These are phyloP conservation scores for rat (Rattus norvegicus) DNA, from an alignment of 2,113 vertebrate genomes.

Conservation along the genomic window DNA sequence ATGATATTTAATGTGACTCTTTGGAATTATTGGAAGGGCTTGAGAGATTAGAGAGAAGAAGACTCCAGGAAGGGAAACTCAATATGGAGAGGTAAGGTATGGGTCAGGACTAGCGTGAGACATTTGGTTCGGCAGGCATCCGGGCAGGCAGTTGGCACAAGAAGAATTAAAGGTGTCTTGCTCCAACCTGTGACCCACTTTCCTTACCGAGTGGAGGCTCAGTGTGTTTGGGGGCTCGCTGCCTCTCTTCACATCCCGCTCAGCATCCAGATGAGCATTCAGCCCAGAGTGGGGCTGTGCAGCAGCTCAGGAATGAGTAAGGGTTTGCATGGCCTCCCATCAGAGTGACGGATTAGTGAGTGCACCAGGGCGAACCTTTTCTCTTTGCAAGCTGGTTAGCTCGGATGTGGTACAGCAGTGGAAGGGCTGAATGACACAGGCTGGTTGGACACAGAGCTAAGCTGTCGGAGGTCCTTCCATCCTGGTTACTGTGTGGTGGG, in stretches of 20 bases:
- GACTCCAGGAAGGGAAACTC: neutral
- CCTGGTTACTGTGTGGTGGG: neutral
- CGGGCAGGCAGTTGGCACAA: neutral
- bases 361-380: neutral
- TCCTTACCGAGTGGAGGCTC: neutral
- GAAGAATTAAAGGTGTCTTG: neutral
- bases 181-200: neutral
- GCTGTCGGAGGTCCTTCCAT: neutral
- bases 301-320: no score
- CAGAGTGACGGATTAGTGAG: neutral
- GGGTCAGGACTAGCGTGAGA: neutral
- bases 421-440: neutral
- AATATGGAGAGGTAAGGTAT: neutral
- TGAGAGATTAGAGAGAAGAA: neutral
- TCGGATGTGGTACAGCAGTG: neutral
- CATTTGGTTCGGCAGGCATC: neutral
- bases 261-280: neutral
- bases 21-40: neutral
- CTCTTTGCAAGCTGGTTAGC: neutral
- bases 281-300: neutral
- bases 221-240: neutral
- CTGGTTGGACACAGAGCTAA: neutral
- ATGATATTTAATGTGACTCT: neutral
- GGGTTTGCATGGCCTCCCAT: neutral
- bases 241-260: accelerated